phyloP scores from a whole-genome alignment of 2,888 invertebrate species.

The Catocala sponsa region DNA sequence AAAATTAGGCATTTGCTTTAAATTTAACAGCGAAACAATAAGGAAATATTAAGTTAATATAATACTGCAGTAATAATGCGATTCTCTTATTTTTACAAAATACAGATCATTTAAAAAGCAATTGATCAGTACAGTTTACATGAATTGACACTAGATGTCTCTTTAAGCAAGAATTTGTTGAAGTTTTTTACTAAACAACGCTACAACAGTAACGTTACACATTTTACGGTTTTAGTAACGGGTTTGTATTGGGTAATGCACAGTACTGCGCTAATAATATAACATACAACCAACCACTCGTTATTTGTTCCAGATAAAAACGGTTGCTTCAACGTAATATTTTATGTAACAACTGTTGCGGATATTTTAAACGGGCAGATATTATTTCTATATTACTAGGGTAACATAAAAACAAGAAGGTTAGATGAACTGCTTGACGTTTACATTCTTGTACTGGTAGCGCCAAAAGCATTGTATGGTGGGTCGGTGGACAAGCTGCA shows the following conservation, averaged over 20 bases:
- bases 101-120: too few relatives aligned
- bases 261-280: too few relatives aligned
- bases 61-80: too few relatives aligned
- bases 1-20: too few relatives aligned
- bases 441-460: slow-evolving; percentile 3
- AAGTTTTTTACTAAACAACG: too few relatives aligned
- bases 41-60: too few relatives aligned
- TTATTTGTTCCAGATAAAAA: not conserved
- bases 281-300: not conserved
- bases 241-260: too few relatives aligned
- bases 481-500: not conserved
- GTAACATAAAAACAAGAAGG: slow-evolving; percentile 9
- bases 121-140: too few relatives aligned
- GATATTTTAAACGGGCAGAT: slow-evolving; percentile 20
- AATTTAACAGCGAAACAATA: too few relatives aligned
- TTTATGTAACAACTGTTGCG: slow-evolving; percentile 11
- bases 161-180: not conserved
- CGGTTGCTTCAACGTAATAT: slow-evolving; percentile 1
- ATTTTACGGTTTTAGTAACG: too few relatives aligned
- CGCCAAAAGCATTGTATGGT: not conserved
- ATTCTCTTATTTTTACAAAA: too few relatives aligned
- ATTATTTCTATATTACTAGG: slow-evolving; percentile 28
- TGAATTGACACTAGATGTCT: not conserved
- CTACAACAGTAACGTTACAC: too few relatives aligned
- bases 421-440: not conserved